phyloP scores from a whole-genome alignment of 2,888 invertebrate species.

The Aleiodes testaceus region DNA sequence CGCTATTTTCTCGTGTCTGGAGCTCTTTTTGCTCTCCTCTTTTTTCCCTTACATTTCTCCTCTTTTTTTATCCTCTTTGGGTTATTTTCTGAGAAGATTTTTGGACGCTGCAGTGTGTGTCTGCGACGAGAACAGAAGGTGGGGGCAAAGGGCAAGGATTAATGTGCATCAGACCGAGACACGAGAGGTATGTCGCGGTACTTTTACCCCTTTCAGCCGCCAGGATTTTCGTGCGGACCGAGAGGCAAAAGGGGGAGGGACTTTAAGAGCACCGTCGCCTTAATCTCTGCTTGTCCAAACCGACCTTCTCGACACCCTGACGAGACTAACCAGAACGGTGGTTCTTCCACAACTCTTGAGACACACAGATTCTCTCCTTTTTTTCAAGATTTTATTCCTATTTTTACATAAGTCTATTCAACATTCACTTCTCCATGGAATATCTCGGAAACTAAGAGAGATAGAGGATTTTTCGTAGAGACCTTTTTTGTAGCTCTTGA shows the following conservation, averaged over 20 bases:
- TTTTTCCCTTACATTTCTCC: slow-evolving; percentile 25
- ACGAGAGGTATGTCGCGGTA: slow-evolving; percentile 53
- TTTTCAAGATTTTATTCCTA: slow-evolving; percentile 24
- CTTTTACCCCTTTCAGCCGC: slow-evolving; percentile 57
- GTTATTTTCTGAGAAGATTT: slow-evolving; percentile 56
- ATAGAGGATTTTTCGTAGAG: no score
- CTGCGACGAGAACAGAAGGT: slow-evolving; percentile 1
- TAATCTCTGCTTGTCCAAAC: slow-evolving; percentile 61
- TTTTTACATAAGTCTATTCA: slow-evolving; percentile 33
- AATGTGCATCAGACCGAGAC: slow-evolving; percentile 63
- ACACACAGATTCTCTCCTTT: slow-evolving; percentile 35
- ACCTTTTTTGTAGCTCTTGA: no score
- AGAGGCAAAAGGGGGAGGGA: slow-evolving; percentile 41
- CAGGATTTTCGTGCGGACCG: slow-evolving; percentile 54
- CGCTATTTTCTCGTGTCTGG: slow-evolving; percentile 15
- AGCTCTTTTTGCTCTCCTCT: slow-evolving; percentile 34
- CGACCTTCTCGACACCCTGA: slow-evolving; percentile 49
- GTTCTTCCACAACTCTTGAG: slow-evolving; percentile 34
- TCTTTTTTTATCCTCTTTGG: slow-evolving; percentile 68
- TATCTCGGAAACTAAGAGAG: no score
- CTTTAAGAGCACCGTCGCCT: slow-evolving; percentile 60
- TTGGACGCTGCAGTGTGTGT: slow-evolving; percentile 4
- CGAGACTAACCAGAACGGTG: slow-evolving; percentile 34
- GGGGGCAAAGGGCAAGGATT: slow-evolving; percentile 56
- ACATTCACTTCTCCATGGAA: slow-evolving; percentile 3